phyloP scores from a whole-genome alignment of 2,113 vertebrate genomes.

The Megaceryle torquata region DNA sequence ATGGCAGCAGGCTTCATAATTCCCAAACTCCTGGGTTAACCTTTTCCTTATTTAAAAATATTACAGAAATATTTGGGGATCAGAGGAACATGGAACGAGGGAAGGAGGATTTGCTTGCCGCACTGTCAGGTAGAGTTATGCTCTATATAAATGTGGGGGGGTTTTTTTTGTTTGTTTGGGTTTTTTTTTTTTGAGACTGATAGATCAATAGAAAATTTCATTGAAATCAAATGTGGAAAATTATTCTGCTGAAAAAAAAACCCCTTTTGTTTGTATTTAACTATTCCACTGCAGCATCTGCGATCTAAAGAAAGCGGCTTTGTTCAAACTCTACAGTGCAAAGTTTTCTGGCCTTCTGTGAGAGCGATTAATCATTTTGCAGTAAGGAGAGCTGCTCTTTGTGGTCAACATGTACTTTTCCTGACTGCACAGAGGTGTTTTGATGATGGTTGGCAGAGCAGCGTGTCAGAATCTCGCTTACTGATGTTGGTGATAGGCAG shows the following conservation, averaged over 20 bases:
- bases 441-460: slow-evolving; percentile 38
- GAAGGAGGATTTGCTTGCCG: neutral
- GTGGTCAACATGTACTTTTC: slow-evolving; percentile 4
- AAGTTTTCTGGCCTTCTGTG: neutral
- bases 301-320: neutral
- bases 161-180: too few species aligned
- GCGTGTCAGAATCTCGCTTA: neutral
- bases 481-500: neutral
- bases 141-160: neutral
- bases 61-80: neutral
- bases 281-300: neutral
- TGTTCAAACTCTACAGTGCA: neutral
- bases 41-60: neutral
- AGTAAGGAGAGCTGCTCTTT: neutral
- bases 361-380: neutral
- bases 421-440: slow-evolving; percentile 22
- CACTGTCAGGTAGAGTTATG: neutral
- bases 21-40: neutral
- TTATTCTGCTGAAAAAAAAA: neutral
- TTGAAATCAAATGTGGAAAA: neutral
- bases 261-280: neutral
- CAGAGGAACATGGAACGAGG: neutral
- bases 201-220: neutral
- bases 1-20: neutral
- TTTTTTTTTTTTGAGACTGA: neutral